A percentile compares a stretch with the other conserved stretches of the same genome.
phyloP scores from a whole-genome alignment of 2,113 vertebrate genomes.

The Cavia aperea region DNA sequence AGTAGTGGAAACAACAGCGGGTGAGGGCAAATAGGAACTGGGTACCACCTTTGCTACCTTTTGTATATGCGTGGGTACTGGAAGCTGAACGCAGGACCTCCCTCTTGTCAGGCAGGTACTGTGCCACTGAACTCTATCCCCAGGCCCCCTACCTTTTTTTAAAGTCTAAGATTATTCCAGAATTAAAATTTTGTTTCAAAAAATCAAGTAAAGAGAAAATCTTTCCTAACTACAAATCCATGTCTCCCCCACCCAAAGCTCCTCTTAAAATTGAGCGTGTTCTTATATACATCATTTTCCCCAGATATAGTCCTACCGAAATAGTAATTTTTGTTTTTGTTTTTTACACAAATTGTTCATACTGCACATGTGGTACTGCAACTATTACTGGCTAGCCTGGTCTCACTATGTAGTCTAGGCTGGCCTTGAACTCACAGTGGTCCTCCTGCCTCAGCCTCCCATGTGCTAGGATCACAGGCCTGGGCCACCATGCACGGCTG shows the following conservation, averaged over 20 bases:
- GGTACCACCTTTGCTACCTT: background rate
- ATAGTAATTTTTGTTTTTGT: background rate
- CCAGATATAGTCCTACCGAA: background rate
- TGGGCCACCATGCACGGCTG: background rate
- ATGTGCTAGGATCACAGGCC: background rate
- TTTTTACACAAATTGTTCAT: background rate
- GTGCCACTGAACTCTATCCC: too few relatives aligned
- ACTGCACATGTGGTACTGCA: background rate
- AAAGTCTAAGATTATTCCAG: conserved; percentile 3
- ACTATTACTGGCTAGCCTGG: background rate
- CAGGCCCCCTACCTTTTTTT: background rate
- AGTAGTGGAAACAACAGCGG: background rate
- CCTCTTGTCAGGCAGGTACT: too few relatives aligned
- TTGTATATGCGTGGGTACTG: background rate
- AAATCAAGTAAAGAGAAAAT: background rate
- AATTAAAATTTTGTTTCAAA: background rate
- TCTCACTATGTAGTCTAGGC: background rate
- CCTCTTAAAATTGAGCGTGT: background rate
- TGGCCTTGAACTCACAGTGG: background rate
- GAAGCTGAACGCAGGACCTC: too few relatives aligned
- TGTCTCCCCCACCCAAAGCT: background rate
- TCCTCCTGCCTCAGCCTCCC: background rate
- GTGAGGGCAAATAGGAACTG: background rate
- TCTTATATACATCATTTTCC: background rate
- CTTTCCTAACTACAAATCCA: background rate